Evolutionary conservation across 2,888 invertebrate genomes (phyloP).

Genomic region (Galerucella pusilla): DNA sequence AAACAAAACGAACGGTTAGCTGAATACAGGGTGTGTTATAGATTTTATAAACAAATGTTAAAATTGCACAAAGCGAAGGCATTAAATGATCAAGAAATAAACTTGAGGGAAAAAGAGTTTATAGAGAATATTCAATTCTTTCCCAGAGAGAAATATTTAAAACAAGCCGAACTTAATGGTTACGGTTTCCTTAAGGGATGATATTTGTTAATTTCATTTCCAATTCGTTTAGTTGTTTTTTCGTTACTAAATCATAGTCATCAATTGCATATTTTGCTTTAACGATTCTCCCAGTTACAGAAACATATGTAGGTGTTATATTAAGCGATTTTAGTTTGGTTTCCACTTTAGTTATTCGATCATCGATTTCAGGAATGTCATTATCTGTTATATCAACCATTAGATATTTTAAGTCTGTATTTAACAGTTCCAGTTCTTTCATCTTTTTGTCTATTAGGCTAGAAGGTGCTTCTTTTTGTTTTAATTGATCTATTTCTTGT

Average conservation of each 20-base stretch:
- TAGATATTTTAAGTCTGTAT: neutral
- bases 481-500: conserved; percentile 1
- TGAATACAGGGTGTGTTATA: no score
- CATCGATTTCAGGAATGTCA: no score
- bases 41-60: no score
- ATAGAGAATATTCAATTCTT: no score
- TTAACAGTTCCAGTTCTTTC: neutral
- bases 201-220: no score
- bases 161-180: neutral
- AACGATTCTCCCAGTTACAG: neutral
- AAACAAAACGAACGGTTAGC: no score
- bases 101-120: no score
- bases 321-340: neutral
- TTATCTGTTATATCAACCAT: neutral
- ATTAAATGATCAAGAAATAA: no score
- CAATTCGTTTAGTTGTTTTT: conserved; percentile 14
- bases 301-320: neutral
- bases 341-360: neutral
- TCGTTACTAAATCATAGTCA: neutral
- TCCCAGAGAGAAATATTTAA: no score
- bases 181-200: no score
- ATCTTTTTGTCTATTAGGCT: neutral
- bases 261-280: neutral
- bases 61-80: no score
- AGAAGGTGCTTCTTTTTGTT: neutral